Base-by-base conservation (phyloP, 1,140 invertebrate genomes). In the Limonius californicus region DNA sequence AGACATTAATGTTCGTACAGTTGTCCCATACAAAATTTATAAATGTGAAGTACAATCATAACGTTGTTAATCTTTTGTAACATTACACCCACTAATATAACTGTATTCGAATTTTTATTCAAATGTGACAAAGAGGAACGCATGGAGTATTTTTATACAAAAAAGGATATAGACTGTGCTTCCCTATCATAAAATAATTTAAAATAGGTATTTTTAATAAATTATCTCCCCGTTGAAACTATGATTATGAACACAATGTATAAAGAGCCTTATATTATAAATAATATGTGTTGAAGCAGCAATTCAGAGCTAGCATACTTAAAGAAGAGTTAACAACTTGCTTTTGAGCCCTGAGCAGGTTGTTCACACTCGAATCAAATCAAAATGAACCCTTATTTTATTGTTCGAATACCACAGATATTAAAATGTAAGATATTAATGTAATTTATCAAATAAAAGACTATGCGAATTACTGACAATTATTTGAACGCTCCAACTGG, bases 11-110 rank as follows among this genome's bases (percentile, higher is more conserved):
- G 23, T 27, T 27, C 9, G 23, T 45, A 45, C 42, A 18, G n/a
- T 45, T 45, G n/a, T 45, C 42, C 4, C n/a, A n/a, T 45, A n/a
- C n/a, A n/a, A 45, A 4, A 45, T 18, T 45, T 12, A 45, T 45
- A 45, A 45, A 45, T 45, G 42, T 45, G 42, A 45, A 45, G 42
- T 45, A 45, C 42, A 45, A 45, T 45, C 42, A 45, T 45, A 18
- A 27, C 14, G 12, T 45, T 45, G 42, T 45, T 45, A 45, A 45
- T 45, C 42, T 45, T 45, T 18, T 45, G 42, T 45, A 15, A 15
- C 32, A 35, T 35, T 35, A 35, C 16, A 45, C 42, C 42, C n/a
- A 45, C 12, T 35, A 8, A 35, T 35, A n/a, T n/a, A n/a, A n/a
- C n/a, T n/a, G n/a, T 27, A 27, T 27, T 27, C 23, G n/a, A 27